Conservation (phyloP, 2,888 invertebrate species). For the Drosophila borborema region DNA sequence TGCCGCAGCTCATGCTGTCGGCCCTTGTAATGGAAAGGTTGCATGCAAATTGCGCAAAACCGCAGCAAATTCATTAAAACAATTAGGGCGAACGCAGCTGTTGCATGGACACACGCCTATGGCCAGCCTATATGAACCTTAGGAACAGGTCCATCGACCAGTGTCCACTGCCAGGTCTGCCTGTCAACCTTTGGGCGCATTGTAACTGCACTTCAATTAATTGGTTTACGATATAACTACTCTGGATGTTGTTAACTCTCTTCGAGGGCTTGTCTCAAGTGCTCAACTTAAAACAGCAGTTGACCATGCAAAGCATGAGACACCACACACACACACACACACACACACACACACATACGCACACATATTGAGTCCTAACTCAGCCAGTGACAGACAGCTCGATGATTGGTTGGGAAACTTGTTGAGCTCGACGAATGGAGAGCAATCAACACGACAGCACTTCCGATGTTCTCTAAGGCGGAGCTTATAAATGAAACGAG, state of each 20-base stretch:
- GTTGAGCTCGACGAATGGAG: constrained; percentile 37
- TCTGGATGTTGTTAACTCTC: constrained; percentile 32
- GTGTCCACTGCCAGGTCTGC: neutral
- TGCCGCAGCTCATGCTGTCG: constrained; percentile 31
- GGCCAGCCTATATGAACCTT: constrained; percentile 14
- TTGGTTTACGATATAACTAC: constrained; percentile 45
- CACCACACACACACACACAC: constrained; percentile 10
- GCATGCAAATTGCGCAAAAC: constrained; percentile 81
- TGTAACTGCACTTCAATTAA: constrained; percentile 60
- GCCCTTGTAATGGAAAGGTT: constrained; percentile 65
- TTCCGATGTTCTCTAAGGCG: constrained; percentile 26
- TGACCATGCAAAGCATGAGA: constrained; percentile 36
- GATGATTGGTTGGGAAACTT: constrained; percentile 57
- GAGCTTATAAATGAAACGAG: constrained; percentile 28
- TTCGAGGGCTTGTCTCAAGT: constrained; percentile 36
- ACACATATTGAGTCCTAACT: constrained; percentile 10
- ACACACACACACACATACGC: constrained; percentile 10
- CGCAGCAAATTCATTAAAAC: constrained; percentile 81
- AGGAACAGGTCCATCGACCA: constrained; percentile 30
- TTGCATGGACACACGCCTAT: constrained; percentile 54
- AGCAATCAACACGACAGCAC: constrained; percentile 24
- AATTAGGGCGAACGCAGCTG: constrained; percentile 72
- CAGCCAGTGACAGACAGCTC: constrained; percentile 21
- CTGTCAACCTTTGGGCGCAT: constrained; percentile 39
- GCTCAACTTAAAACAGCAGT: constrained; percentile 25